phyloP scores from a whole-genome alignment of 1,140 invertebrate species.

The Venustaconcha ellipsiformis region DNA sequence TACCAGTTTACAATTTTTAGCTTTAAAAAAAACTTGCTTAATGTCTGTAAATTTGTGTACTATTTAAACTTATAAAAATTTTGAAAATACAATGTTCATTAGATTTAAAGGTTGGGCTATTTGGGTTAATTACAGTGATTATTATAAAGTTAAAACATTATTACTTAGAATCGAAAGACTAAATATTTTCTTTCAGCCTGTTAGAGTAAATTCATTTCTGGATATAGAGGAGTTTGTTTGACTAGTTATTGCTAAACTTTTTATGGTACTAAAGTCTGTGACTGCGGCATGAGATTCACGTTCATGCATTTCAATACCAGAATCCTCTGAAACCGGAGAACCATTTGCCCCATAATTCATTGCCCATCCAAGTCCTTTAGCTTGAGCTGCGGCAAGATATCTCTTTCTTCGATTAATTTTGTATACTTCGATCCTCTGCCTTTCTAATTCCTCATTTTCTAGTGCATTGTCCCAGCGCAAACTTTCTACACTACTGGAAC shows the following conservation, averaged over 20 bases:
- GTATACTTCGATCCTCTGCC: slow-evolving; percentile 55
- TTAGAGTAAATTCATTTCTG: too few relatives aligned
- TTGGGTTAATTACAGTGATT: too few relatives aligned
- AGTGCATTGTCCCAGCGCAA: slow-evolving; percentile 57
- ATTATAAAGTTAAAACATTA: too few relatives aligned
- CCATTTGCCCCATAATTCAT: slow-evolving; percentile 45
- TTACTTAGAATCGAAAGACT: too few relatives aligned
- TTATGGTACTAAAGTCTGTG: slow-evolving; percentile 38
- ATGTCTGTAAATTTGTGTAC: too few relatives aligned
- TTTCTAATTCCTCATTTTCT: slow-evolving; percentile 52
- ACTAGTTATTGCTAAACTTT: slow-evolving; percentile 31
- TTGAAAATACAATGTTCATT: too few relatives aligned
- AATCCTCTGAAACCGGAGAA: slow-evolving; percentile 49
- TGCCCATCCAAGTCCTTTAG: slow-evolving; percentile 60
- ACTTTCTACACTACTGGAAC: slow-evolving; percentile 44
- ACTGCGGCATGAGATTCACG: slow-evolving; percentile 12
- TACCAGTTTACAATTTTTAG: too few relatives aligned
- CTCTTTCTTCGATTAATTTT: slow-evolving; percentile 64
- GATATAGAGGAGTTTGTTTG: slow-evolving; percentile 19
- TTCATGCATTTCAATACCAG: slow-evolving; percentile 39
- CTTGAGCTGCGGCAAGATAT: slow-evolving; percentile 58
- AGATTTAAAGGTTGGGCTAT: too few relatives aligned
- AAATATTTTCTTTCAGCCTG: too few relatives aligned
- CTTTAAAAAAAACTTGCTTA: too few relatives aligned
- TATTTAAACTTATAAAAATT: too few relatives aligned